These are phyloP conservation scores for Heliconius ismenius DNA, from an alignment of 2,888 invertebrate genomes.

Conservation along the genomic window DNA sequence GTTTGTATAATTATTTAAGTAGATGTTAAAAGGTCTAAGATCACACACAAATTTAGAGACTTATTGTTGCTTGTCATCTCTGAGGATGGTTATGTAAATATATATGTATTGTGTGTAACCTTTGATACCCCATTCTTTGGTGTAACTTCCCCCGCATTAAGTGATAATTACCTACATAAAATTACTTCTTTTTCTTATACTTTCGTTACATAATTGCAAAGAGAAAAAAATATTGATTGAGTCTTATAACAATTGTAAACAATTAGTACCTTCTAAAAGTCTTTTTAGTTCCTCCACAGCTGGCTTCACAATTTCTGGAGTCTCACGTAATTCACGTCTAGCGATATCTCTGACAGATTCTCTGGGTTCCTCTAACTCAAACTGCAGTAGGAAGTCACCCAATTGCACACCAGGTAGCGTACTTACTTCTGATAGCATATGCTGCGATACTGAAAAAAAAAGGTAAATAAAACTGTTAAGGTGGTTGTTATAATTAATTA, in stretches of 20 bases:
- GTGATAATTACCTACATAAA: neutral
- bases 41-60: neutral
- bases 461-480: neutral
- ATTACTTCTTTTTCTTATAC: neutral
- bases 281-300: slow-evolving; percentile 81
- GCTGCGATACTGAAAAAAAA: slow-evolving; percentile 82
- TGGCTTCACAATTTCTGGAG: slow-evolving; percentile 82
- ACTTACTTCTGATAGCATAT: slow-evolving; percentile 87
- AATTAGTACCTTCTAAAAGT: slow-evolving; percentile 82
- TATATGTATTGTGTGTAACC: neutral
- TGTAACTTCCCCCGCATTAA: neutral
- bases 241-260: neutral
- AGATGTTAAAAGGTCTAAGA: neutral
- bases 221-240: neutral
- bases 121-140: neutral
- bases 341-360: slow-evolving; percentile 86
- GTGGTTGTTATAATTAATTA: neutral
- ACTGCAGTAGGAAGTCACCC: slow-evolving; percentile 84
- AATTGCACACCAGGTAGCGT: slow-evolving; percentile 85
- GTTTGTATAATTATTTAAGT: neutral
- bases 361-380: slow-evolving; percentile 86
- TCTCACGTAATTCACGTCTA: slow-evolving; percentile 84
- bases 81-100: neutral
- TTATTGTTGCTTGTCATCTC: neutral
- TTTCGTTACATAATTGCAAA: neutral